Conservation (phyloP, 2,888 invertebrate genomes). For the Limnephilus lunatus region DNA sequence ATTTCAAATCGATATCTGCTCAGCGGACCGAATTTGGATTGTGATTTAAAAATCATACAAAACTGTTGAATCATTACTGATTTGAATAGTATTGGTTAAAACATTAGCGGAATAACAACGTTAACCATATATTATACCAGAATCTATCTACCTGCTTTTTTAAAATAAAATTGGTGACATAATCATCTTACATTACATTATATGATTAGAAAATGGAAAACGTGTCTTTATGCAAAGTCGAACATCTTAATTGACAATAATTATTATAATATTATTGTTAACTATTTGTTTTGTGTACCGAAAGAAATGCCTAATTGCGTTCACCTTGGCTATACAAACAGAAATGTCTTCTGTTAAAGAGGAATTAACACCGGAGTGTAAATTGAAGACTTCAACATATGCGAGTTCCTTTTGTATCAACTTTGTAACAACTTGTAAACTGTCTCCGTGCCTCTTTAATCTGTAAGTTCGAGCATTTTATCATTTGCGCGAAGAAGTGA, state of each 20-base stretch:
- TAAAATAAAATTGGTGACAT: background rate
- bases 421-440: background rate
- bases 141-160: background rate
- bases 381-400: background rate
- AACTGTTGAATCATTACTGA: background rate
- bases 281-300: background rate
- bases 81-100: background rate
- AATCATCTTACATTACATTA: background rate
- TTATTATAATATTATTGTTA: background rate
- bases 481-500: background rate
- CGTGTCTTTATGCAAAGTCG: background rate
- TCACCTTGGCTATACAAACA: background rate
- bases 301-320: background rate
- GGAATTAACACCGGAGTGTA: background rate
- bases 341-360: background rate
- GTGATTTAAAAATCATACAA: background rate
- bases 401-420: background rate
- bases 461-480: background rate
- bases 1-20: background rate
- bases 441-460: background rate
- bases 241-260: background rate
- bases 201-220: background rate
- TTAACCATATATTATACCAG: background rate
- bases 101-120: background rate
- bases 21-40: background rate